These are phyloP conservation scores for Bombus balteatus DNA, from an alignment of 1,140 invertebrate species.

Conservation along the genomic window DNA sequence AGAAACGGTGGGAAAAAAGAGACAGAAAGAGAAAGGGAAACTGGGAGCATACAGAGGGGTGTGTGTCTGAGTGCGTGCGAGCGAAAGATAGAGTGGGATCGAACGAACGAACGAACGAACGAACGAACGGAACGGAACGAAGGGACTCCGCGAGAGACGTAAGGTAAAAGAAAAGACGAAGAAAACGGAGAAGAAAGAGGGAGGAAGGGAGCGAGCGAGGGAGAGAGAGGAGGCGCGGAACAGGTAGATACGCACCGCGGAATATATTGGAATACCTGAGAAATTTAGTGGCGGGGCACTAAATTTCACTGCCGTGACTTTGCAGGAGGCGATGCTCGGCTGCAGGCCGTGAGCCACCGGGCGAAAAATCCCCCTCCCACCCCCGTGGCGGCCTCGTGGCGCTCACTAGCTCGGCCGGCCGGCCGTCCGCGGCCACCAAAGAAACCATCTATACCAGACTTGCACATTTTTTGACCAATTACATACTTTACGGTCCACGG, in stretches of 20 bases:
- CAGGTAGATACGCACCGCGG: slow-evolving; percentile 81
- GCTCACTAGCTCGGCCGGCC: not conserved
- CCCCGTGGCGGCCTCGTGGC: slow-evolving; percentile 1
- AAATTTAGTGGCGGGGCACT: slow-evolving; percentile 80
- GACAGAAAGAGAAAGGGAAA: slow-evolving; percentile 10
- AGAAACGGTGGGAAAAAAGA: slow-evolving; percentile 12
- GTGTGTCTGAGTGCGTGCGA: slow-evolving; percentile 22
- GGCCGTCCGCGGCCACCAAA: not conserved
- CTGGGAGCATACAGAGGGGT: slow-evolving; percentile 28
- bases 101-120: slow-evolving; percentile 5
- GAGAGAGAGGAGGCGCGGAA: slow-evolving; percentile 64
- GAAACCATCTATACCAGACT: slow-evolving; percentile 13
- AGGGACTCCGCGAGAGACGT: slow-evolving; percentile 35
- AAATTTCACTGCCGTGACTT: slow-evolving; percentile 79
- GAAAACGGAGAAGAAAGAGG: not conserved
- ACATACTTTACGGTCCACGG: slow-evolving; percentile 35
- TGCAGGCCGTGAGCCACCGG: slow-evolving; percentile 67
- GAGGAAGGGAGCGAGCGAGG: slow-evolving; percentile 12
- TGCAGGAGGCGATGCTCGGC: slow-evolving; percentile 71
- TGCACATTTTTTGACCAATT: slow-evolving; percentile 43
- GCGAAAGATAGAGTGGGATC: slow-evolving; percentile 31
- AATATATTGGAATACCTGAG: slow-evolving; percentile 82
- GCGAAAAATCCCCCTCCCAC: slow-evolving; percentile 62
- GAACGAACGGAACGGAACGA: slow-evolving; percentile 22
- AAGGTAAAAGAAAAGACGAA: slow-evolving; percentile 1